Percentiles rank a stretch among this genome's conserved stretches.
Conservation (phyloP, 2,797 vertebrate species). For the Siniperca obscura region DNA sequence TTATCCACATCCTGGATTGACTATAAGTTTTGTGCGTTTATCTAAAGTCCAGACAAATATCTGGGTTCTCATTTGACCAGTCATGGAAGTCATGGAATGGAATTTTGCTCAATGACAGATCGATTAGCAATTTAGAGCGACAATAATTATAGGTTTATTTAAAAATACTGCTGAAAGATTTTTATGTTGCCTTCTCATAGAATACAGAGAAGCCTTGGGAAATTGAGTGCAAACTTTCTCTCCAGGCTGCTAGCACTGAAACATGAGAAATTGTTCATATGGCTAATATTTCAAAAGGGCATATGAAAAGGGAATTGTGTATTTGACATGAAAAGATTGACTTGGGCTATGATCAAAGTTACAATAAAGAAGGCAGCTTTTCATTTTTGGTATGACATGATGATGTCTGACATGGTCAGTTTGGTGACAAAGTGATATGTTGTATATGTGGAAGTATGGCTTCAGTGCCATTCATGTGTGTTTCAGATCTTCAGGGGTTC, state of each 20-base stretch:
- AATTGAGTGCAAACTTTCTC: not conserved
- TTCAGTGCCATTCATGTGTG: not conserved
- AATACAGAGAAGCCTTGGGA: not conserved
- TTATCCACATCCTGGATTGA: not conserved
- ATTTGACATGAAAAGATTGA: constrained; percentile 6
- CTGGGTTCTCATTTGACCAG: not conserved
- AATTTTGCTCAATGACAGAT: not conserved
- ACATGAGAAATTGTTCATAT: not conserved
- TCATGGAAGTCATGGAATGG: not conserved
- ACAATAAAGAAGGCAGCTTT: not conserved
- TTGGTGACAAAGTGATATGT: not conserved
- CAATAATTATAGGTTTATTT: not conserved
- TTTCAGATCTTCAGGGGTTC: not conserved
- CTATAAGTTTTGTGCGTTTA: not conserved
- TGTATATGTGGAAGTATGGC: not conserved
- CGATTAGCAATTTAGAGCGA: not conserved
- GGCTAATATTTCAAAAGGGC: not conserved
- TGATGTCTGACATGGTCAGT: not conserved
- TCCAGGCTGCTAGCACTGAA: not conserved
- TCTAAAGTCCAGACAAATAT: not conserved
- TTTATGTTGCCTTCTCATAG: not conserved
- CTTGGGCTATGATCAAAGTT: not conserved
- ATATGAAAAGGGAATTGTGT: not conserved
- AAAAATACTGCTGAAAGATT: not conserved
- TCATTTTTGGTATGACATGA: not conserved